Conservation (phyloP, 2,113 vertebrate species). For the Neolamprologus kungweensis region DNA sequence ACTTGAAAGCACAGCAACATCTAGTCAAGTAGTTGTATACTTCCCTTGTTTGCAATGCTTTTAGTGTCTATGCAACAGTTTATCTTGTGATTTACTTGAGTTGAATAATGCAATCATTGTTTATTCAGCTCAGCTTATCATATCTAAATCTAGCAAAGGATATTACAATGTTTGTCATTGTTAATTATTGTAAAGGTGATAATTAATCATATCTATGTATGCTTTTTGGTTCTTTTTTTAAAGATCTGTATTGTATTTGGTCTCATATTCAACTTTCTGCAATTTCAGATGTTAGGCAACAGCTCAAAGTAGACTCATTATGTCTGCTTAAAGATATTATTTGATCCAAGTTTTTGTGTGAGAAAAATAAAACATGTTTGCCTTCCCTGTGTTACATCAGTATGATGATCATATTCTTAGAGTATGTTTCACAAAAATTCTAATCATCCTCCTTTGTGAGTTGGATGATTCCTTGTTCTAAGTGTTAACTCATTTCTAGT, state of each 20-base stretch:
- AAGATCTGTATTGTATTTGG: neutral
- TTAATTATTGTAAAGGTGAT: neutral
- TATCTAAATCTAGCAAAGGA: neutral
- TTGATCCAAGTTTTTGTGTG: neutral
- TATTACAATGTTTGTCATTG: neutral
- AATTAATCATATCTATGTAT: neutral
- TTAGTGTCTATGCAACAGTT: neutral
- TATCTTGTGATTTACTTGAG: neutral
- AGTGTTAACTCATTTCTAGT: neutral
- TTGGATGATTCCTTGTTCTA: neutral
- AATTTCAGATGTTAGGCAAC: neutral
- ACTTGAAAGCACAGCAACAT: neutral
- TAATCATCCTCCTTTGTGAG: neutral
- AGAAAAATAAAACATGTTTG: neutral
- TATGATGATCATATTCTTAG: neutral
- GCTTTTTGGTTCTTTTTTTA: accelerated
- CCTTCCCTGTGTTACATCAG: neutral
- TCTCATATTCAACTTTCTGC: neutral
- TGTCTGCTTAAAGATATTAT: neutral
- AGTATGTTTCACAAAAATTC: neutral
- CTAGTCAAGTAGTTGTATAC: neutral
- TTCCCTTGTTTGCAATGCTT: neutral
- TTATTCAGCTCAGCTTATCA: neutral
- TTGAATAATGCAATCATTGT: neutral
- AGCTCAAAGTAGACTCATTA: neutral